Evolutionary conservation across 2,113 vertebrate species (phyloP).

Genomic region (Malaclemys terrapin): DNA sequence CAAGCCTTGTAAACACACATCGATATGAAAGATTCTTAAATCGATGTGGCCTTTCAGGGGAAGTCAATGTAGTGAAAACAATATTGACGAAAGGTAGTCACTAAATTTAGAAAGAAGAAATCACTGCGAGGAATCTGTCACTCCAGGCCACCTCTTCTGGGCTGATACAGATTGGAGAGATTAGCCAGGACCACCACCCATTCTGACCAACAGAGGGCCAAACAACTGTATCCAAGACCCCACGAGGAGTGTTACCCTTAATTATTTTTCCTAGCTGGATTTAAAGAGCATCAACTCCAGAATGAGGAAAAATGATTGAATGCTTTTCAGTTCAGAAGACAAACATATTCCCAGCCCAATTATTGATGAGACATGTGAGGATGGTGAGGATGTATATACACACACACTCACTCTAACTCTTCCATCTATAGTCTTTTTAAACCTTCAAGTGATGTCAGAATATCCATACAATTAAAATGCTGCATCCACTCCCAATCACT

Average conservation of each 20-base stretch:
- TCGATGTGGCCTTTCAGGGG: rapidly evolving
- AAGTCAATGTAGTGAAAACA: not conserved
- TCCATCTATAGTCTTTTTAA: not conserved
- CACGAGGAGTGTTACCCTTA: not conserved
- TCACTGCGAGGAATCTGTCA: not conserved
- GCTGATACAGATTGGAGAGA: not conserved
- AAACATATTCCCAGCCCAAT: no score
- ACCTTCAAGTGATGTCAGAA: not conserved
- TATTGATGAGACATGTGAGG: no score
- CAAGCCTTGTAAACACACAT: rapidly evolving
- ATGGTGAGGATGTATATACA: not conserved
- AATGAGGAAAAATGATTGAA: no score
- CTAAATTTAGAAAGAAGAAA: rapidly evolving
- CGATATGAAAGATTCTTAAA: not conserved
- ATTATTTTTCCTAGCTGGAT: not conserved
- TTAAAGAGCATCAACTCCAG: no score
- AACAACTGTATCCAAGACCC: not conserved
- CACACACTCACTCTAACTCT: not conserved
- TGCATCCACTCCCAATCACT: not conserved
- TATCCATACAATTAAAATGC: not conserved
- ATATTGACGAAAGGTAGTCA: not conserved
- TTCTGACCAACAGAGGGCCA: not conserved
- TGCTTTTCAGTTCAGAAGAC: no score
- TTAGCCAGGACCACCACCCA: not conserved
- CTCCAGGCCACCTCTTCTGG: not conserved